Conservation (phyloP, 35 echinoderm and acorn worm genomes). For the Eucidaris tribuloides region DNA sequence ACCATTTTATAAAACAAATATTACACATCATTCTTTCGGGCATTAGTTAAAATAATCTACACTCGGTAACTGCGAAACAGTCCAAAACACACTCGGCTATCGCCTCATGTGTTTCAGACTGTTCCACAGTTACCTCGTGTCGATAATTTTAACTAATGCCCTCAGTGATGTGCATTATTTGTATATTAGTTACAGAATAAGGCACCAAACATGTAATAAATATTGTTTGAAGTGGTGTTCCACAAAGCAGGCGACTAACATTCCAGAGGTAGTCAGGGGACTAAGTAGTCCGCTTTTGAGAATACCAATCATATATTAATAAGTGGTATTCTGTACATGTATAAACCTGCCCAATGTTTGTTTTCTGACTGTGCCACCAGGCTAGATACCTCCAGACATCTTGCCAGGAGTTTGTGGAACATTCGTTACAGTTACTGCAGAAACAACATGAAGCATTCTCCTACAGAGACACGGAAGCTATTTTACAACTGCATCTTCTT, state of each 20-base stretch:
- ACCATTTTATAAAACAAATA: too few relatives aligned
- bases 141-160: too few relatives aligned
- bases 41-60: too few relatives aligned
- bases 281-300: too few relatives aligned
- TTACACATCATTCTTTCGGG: too few relatives aligned
- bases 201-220: too few relatives aligned
- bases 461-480: constrained; percentile 1
- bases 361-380: neutral
- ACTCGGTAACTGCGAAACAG: too few relatives aligned
- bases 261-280: neutral
- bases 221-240: neutral
- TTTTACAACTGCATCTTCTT: constrained; percentile 16
- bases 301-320: neutral
- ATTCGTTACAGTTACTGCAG: neutral
- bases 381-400: neutral
- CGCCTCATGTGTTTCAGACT: too few relatives aligned
- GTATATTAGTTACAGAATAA: too few relatives aligned
- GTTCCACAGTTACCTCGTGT: too few relatives aligned
- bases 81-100: too few relatives aligned
- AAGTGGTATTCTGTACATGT: neutral
- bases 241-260: neutral
- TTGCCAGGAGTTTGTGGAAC: constrained; percentile 5
- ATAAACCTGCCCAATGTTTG: neutral
- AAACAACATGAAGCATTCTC: constrained; percentile 24
- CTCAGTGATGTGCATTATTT: too few relatives aligned